Evolutionary conservation across 2,888 invertebrate species (phyloP).

Genomic region (Ormyrus nitidulus): DNA sequence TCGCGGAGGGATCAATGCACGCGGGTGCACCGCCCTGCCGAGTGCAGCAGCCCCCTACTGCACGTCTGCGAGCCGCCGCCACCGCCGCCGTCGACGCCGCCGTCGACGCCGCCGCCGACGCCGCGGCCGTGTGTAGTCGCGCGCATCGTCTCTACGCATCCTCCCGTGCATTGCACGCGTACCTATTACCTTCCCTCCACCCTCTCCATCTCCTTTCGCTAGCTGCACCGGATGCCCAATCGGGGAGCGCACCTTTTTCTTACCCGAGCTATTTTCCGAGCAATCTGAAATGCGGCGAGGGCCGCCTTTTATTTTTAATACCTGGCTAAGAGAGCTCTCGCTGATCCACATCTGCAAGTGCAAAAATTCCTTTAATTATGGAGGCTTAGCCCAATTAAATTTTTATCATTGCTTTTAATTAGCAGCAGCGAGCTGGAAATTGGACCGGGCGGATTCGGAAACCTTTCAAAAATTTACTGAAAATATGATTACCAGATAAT

Average conservation of each 20-base stretch:
- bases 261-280: constrained; percentile 4
- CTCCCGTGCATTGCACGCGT: constrained; percentile 65
- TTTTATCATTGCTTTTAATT: constrained; percentile 20
- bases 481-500: no score
- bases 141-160: constrained; percentile 68
- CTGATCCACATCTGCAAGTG: constrained; percentile 12
- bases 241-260: no score
- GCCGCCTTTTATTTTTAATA: background rate
- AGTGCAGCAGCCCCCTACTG: constrained; percentile 62
- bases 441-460: background rate
- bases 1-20: constrained; percentile 72
- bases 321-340: no score
- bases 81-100: constrained; percentile 23
- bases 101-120: constrained; percentile 8
- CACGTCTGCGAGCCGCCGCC: constrained; percentile 3
- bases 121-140: background rate
- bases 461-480: no score
- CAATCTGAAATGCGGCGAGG: constrained; percentile 13
- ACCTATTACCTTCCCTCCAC: constrained; percentile 57
- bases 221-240: background rate
- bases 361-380: constrained; percentile 43
- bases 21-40: constrained; percentile 74
- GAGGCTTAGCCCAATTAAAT: constrained; percentile 42
- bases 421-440: constrained; percentile 6
- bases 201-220: background rate